Base-by-base conservation (phyloP, 1,140 invertebrate genomes). In the Nymphalis io region DNA sequence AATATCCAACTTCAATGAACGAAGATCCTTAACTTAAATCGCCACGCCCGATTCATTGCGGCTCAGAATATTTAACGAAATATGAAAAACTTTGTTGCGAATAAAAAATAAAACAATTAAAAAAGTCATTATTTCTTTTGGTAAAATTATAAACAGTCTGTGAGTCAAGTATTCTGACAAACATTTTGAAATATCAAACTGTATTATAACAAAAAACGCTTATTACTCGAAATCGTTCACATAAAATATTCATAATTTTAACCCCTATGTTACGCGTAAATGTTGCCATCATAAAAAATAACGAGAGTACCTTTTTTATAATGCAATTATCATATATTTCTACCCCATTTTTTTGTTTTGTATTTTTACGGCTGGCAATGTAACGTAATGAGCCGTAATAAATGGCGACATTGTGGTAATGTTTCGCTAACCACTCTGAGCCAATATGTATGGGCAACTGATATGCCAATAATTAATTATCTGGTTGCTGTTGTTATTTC, bases 221-320 rank as follows among this genome's bases (percentile, higher is more conserved):
- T 15, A 55, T 15, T 18, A 2, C 55, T 12, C n/a, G 55, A 60
- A 18, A 42, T 18, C 33, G 42, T 53, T 42, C 40, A 39, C 39
- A 46, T 57, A 66, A 59, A 42, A 58, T 46, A 23, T 21, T 33
- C 15, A 10, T 0, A 20, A 21, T 18, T 21, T 3, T 55, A 13
- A 23, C 51, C 13, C 23, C 20, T 27, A 27, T 27, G 27, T 27
- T 27, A 55, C 51, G 20, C 20, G 51, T 55, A 55, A 65, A 53
- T 65, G 63, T 27, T 65, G 51, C 39, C 53, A 57, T 42, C 51
- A 15, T 65, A 65, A 65, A 65, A 65, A 65, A 65, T 65, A 65
- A 65, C 63, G 63, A 65, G 53, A 65, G 4, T 15, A 13, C 51
- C 20, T 27, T 55, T 55, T 55, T 55, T 55, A 55, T 55, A 40